Evolutionary conservation across 2,888 invertebrate genomes (phyloP).

Genomic region (Pandemis corylana): DNA sequence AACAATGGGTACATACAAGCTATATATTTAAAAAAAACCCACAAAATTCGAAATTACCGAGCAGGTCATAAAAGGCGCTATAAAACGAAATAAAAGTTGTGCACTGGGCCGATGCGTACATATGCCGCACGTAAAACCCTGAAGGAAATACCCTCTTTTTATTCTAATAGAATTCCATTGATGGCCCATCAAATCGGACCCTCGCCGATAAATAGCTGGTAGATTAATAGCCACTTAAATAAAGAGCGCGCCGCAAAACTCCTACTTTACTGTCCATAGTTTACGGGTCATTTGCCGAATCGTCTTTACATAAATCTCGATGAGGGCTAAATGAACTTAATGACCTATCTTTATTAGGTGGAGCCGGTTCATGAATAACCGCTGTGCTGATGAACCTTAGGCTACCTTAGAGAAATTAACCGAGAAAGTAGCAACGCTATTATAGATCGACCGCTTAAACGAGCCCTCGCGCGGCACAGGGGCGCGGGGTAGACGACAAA

Average conservation of each 20-base stretch:
- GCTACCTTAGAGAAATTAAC: too few species aligned
- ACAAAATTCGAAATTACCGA: background rate
- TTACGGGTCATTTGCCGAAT: constrained; percentile 29
- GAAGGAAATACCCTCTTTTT: constrained; percentile 24
- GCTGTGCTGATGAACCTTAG: background rate
- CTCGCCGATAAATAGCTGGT: constrained; percentile 29
- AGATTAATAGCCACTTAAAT: constrained; percentile 37
- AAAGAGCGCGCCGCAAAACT: constrained; percentile 24
- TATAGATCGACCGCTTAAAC: too few species aligned
- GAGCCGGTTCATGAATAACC: background rate
- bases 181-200: constrained; percentile 33
- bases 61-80: constrained; percentile 14
- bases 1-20: background rate
- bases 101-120: constrained; percentile 15
- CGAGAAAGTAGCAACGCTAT: too few species aligned
- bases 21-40: background rate
- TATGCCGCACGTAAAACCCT: constrained; percentile 21
- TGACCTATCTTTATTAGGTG: constrained; percentile 18
- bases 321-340: constrained; percentile 27
- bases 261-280: constrained; percentile 29
- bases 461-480: too few species aligned
- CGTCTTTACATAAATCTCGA: constrained; percentile 31
- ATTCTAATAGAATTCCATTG: constrained; percentile 38
- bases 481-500: too few species aligned
- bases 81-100: constrained; percentile 17